Conservation (phyloP, 2,888 invertebrate genomes). For the Apomyelois bistriatella region DNA sequence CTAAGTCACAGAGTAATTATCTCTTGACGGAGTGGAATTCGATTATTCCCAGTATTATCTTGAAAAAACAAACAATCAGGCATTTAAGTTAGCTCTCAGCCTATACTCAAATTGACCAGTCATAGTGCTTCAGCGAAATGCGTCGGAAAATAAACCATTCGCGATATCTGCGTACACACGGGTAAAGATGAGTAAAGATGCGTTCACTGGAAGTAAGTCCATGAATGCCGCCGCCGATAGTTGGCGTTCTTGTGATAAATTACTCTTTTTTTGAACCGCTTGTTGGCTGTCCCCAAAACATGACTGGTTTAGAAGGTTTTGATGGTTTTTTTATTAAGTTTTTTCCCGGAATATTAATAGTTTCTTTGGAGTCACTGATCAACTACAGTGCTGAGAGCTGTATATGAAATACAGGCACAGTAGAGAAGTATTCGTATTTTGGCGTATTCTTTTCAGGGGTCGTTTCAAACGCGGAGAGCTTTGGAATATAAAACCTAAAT, state of each 20-base stretch:
- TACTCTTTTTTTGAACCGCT: background rate
- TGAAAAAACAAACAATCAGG: background rate
- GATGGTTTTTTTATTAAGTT: background rate
- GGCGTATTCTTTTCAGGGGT: no score
- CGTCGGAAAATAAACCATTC: background rate
- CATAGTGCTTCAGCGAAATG: background rate
- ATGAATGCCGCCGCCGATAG: background rate
- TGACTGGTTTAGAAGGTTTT: background rate
- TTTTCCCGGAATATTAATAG: background rate
- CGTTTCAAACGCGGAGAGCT: no score
- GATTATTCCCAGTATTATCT: no score
- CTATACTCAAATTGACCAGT: conserved; percentile 6
- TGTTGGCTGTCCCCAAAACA: background rate
- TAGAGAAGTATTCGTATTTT: no score
- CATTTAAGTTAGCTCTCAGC: background rate
- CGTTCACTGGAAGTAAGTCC: background rate
- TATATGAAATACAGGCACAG: no score
- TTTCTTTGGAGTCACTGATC: no score
- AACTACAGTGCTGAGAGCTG: no score
- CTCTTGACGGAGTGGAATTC: no score
- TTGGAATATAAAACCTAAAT: no score
- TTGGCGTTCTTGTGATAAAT: background rate
- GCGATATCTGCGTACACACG: background rate
- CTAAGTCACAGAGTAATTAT: no score
- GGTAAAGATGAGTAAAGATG: background rate